Conservation (phyloP, 2,797 vertebrate species). For the Siniperca undulata region DNA sequence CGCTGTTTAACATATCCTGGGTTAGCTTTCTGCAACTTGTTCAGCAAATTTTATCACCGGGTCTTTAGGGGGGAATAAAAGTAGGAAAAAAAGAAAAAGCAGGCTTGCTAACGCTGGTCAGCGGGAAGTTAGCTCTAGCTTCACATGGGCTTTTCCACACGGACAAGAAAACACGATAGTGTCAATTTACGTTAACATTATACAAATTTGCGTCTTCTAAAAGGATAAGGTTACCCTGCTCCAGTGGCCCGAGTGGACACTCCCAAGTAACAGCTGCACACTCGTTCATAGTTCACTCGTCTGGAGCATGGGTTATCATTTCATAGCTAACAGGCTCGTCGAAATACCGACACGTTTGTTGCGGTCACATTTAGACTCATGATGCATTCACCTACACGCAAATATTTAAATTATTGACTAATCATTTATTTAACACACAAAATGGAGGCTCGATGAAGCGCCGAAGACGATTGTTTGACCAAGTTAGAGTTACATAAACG, state of each 20-base stretch:
- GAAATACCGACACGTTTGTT: accelerated
- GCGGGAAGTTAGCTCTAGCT: not conserved
- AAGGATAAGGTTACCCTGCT: not conserved
- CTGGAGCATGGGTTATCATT: not conserved
- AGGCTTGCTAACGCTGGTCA: not conserved
- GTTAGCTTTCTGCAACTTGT: not conserved
- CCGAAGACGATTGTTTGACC: not conserved
- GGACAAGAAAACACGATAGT: not conserved
- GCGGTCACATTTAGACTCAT: accelerated
- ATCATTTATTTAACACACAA: slow-evolving; percentile 68
- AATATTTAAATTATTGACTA: not conserved
- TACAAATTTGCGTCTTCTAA: not conserved
- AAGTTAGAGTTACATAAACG: not conserved
- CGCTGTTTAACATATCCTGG: not conserved
- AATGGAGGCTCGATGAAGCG: slow-evolving; percentile 68
- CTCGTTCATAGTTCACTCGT: not conserved
- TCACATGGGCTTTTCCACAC: not conserved
- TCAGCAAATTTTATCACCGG: not conserved
- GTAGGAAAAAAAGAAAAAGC: not conserved
- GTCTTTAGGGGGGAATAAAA: too few species aligned
- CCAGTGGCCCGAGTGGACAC: slow-evolving; percentile 39
- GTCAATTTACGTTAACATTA: not conserved
- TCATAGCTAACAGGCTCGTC: not conserved
- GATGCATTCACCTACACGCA: not conserved
- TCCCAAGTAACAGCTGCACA: slow-evolving; percentile 42